A percentile compares a stretch with the other conserved stretches of the same genome.
Conservation (phyloP, 2,888 invertebrate species). For the Panzeria rudis region DNA sequence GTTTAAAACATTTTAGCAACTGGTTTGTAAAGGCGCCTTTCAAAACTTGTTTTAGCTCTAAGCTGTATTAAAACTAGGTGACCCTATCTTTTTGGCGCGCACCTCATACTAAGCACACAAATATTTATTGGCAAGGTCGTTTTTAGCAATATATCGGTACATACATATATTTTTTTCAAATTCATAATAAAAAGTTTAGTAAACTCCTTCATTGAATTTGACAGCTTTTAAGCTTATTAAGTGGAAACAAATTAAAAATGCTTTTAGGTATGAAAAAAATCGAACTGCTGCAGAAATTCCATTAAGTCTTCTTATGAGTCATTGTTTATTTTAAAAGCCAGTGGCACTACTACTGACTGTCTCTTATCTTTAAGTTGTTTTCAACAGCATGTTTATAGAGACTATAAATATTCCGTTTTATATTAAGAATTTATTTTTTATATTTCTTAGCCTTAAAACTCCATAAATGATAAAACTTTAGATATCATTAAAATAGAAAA, state of each 20-base stretch:
- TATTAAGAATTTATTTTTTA: constrained; percentile 24
- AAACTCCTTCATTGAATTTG: constrained; percentile 34
- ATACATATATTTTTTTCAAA: neutral
- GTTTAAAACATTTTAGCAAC: neutral
- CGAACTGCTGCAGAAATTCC: constrained; percentile 8
- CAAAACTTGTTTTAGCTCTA: no score
- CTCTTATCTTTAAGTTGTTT: constrained; percentile 32
- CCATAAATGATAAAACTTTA: constrained; percentile 20
- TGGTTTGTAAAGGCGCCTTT: neutral
- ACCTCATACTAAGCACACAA: neutral
- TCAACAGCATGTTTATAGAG: constrained; percentile 26
- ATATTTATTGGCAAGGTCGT: constrained; percentile 43
- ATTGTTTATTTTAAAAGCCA: constrained; percentile 53
- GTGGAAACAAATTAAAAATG: constrained; percentile 22
- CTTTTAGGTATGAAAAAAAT: neutral
- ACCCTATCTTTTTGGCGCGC: constrained; percentile 5
- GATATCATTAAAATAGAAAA: constrained; percentile 49
- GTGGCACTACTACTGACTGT: constrained; percentile 61
- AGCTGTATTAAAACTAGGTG: neutral
- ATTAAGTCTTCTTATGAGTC: constrained; percentile 54
- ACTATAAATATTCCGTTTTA: constrained; percentile 25
- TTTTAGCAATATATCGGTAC: neutral
- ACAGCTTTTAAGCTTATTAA: constrained; percentile 45
- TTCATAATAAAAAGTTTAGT: constrained; percentile 27
- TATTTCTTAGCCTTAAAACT: neutral